Percentiles rank a stretch among this genome's conserved stretches.
Evolutionary conservation across 2,888 invertebrate genomes (phyloP).

Genomic region (Formica aserva): DNA sequence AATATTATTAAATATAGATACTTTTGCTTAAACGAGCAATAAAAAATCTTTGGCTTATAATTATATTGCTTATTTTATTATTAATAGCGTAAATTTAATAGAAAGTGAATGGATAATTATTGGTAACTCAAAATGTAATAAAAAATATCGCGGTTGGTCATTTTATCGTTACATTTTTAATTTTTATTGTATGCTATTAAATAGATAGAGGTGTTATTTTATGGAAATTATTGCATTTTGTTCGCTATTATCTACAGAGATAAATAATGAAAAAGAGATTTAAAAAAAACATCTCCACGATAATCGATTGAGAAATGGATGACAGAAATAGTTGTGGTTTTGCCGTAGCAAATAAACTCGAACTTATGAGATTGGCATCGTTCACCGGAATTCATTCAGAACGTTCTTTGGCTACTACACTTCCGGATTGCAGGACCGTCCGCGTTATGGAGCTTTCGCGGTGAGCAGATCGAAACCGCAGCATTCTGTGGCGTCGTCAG

Average conservation of each 20-base stretch:
- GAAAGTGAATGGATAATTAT: neutral
- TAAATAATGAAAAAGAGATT: conserved; percentile 57
- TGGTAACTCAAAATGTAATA: neutral
- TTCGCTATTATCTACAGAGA: conserved; percentile 41
- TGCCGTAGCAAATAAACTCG: conserved; percentile 63
- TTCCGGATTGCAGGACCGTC: conserved; percentile 29
- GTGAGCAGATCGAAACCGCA: conserved; percentile 34
- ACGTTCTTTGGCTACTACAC: conserved; percentile 27
- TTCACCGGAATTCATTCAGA: conserved; percentile 12
- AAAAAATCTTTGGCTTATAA: neutral
- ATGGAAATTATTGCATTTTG: conserved; percentile 17
- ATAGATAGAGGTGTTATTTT: conserved; percentile 10
- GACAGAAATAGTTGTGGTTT: conserved; percentile 64
- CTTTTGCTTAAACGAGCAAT: neutral
- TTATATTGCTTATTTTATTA: neutral
- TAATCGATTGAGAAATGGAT: conserved; percentile 53
- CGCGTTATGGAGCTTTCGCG: conserved; percentile 39
- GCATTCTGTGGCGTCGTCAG: conserved; percentile 46
- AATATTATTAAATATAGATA: neutral
- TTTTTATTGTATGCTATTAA: neutral
- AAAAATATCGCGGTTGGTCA: neutral
- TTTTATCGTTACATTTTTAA: conserved; percentile 18
- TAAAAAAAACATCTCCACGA: no score
- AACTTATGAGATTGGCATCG: conserved; percentile 59
- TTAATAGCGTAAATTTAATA: neutral